phyloP scores from a whole-genome alignment of 2,888 invertebrate genomes.

The Diarsia brunnea region DNA sequence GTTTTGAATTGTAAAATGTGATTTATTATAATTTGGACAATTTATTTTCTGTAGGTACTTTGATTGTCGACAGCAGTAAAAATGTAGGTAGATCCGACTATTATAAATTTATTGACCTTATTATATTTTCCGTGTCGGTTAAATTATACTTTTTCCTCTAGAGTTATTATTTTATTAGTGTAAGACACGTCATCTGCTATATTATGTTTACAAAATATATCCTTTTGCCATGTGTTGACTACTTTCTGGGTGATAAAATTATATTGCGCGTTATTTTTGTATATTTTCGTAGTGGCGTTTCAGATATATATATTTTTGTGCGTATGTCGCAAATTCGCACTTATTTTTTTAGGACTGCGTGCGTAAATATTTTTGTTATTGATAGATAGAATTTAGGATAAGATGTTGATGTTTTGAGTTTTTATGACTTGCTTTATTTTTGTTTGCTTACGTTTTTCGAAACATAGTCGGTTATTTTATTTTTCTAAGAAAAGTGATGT shows the following conservation, averaged over 20 bases:
- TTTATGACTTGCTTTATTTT: constrained; percentile 33
- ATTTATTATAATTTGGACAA: constrained; percentile 19
- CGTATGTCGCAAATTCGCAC: constrained; percentile 48
- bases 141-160: constrained; percentile 36
- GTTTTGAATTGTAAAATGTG: constrained; percentile 24
- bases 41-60: not conserved
- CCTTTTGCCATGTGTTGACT: constrained; percentile 75
- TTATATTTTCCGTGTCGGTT: constrained; percentile 23
- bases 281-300: constrained; percentile 55
- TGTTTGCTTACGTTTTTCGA: constrained; percentile 19
- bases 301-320: constrained; percentile 43
- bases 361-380: constrained; percentile 61
- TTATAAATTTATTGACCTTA: constrained; percentile 39
- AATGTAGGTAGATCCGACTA: constrained; percentile 26
- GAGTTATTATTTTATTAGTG: constrained; percentile 30
- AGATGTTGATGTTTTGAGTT: constrained; percentile 34
- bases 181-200: constrained; percentile 55
- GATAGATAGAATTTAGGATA: constrained; percentile 46
- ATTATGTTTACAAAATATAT: constrained; percentile 76
- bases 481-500: not conserved
- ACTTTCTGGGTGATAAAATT: constrained; percentile 75
- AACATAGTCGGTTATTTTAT: not conserved
- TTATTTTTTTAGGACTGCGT: constrained; percentile 42
- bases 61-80: not conserved
- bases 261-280: constrained; percentile 76